phyloP scores from a whole-genome alignment of 2,113 vertebrate species.

The Ellobius talpinus region DNA sequence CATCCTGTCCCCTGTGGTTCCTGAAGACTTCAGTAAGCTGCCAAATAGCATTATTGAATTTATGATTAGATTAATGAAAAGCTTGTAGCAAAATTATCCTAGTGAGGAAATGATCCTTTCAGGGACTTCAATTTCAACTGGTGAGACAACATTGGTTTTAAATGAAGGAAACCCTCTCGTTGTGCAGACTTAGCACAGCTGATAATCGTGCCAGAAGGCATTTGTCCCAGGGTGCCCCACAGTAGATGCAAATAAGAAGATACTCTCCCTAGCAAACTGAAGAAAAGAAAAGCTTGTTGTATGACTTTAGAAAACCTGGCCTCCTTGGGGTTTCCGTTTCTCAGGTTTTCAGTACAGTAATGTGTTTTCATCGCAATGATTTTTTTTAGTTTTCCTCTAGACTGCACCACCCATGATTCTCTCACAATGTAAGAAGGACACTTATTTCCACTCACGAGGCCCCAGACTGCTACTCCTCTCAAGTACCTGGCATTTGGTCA shows the following conservation, averaged over 20 bases:
- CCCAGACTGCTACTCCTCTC: not conserved
- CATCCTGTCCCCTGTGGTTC: slow-evolving; percentile 77
- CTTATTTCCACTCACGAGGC: slow-evolving; percentile 6
- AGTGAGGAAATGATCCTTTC: slow-evolving; percentile 82
- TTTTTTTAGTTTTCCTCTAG: slow-evolving; percentile 11
- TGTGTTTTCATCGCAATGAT: not conserved
- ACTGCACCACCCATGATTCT: not conserved
- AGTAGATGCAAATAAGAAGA: slow-evolving; percentile 61
- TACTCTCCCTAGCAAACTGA: slow-evolving; percentile 21
- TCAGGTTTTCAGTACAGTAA: slow-evolving; percentile 12
- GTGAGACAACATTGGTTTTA: slow-evolving; percentile 83
- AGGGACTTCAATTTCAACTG: slow-evolving; percentile 82
- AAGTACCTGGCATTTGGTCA: not conserved
- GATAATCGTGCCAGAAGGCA: slow-evolving; percentile 76
- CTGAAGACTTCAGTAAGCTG: slow-evolving; percentile 81
- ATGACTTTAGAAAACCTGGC: slow-evolving; percentile 2
- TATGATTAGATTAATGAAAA: slow-evolving; percentile 88
- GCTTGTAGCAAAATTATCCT: slow-evolving; percentile 85
- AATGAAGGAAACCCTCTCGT: slow-evolving; percentile 83
- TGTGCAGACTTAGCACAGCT: slow-evolving; percentile 66
- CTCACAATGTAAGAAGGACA: not conserved
- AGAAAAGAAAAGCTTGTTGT: not conserved
- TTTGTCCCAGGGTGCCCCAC: slow-evolving; percentile 48
- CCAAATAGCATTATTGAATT: slow-evolving; percentile 84
- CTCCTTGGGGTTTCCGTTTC: not conserved